These are phyloP conservation scores for Cynodonichthys magdalenae DNA, from an alignment of 2,797 vertebrate genomes.

Conservation along the genomic window DNA sequence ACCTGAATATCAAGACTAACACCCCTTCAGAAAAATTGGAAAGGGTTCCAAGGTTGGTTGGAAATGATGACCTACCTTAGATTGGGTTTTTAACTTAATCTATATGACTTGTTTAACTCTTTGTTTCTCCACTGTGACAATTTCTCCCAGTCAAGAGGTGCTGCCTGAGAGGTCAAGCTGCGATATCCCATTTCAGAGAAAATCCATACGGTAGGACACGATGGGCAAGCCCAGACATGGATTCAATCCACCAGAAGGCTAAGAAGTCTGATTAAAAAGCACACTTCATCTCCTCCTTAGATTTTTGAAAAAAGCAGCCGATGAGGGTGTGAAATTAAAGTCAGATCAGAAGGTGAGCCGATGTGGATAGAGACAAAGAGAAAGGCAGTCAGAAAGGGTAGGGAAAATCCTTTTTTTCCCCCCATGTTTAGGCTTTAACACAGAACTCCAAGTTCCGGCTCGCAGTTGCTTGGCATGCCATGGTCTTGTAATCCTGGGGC, in stretches of 20 bases:
- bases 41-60: background rate
- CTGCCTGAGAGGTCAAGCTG: conserved; percentile 38
- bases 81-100: conserved; percentile 19
- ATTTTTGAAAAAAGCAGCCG: conserved; percentile 29
- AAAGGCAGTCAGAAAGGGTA: background rate
- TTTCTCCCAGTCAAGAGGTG: conserved; percentile 31
- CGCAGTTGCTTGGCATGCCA: background rate
- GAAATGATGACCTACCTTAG: background rate
- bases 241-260: conserved; percentile 31
- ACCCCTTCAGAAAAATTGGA: conserved; percentile 5
- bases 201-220: conserved; percentile 35
- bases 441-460: conserved; percentile 5
- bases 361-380: conserved; percentile 45
- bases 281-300: conserved; percentile 42
- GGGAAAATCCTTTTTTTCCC: conserved; percentile 3
- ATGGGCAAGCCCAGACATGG: conserved; percentile 30
- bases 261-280: conserved; percentile 59
- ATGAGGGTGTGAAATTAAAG: conserved; percentile 67
- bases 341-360: conserved; percentile 59
- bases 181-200: conserved; percentile 43
- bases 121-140: conserved; percentile 12
- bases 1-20: conserved; percentile 9
- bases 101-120: conserved; percentile 20
- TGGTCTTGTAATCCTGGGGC: background rate
- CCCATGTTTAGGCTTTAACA: conserved; percentile 40